Base-by-base conservation (phyloP, 2,888 invertebrate genomes). In the Nycteola revayana region DNA sequence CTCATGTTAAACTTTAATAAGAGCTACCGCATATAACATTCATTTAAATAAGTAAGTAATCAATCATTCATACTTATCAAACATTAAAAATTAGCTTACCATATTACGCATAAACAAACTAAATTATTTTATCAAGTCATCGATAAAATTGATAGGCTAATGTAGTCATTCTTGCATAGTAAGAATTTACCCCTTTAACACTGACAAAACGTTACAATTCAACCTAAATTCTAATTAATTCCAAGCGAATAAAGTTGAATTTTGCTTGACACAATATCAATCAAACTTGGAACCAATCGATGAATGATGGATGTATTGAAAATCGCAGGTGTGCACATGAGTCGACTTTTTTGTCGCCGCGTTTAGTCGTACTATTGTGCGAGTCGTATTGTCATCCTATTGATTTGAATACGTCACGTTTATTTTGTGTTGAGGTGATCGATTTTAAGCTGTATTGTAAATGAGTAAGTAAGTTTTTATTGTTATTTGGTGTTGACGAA, bases 321-420 rank as follows among this genome's bases (percentile, higher is more conserved):
- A 75, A 79, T 81, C 73, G 83, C 87, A 88, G 87, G 87, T 88
- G 87, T 84, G 72, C 73, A 60, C 67, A 67, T 86, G 87, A 87
- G 71, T 76, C 63, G 68, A 72, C 72, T 74, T 79, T 80, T 81
- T 84, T 47, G 50, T 56, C 51, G 56, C 61, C 51, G 36, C 62
- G 54, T 49, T 53, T 44, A 61, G 60, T 55, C 61, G 59, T 56
- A 46, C 42, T 43, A 60, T 71, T 73, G 58, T 51, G 22, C 21
- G 42, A 36, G 50, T 40, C 54, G 60, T 66, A 71, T 72, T 78
- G 74, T 78, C 67, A 69, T 66, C 60, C 50, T 33, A 43, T 45
- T 28, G 29, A 41, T 49, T 47, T 47, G 46, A 55, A 49, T 55
- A 51, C 40, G 32, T 31, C 20, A 23, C 21, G 39, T 37, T 24